Base-by-base conservation (phyloP, 92 coral and sea anemone species). In the Plumapathes pennacea region DNA sequence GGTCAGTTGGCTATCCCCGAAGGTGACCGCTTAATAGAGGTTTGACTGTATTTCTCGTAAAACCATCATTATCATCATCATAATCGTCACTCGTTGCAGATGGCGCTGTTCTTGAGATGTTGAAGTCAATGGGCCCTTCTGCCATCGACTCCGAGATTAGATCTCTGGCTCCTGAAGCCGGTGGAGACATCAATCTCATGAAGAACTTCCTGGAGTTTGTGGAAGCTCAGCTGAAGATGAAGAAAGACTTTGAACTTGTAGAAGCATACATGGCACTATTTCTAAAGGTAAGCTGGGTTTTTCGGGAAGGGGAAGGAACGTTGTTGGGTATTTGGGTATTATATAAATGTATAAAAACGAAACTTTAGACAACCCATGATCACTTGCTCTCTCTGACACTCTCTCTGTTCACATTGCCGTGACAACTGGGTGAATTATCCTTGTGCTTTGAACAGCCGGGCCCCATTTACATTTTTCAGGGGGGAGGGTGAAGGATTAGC, bases 201-300 rank as follows among this genome's bases (percentile, higher is more conserved):
- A 42, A 76, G 60, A 62, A 77, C 19, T 80, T 92, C 54, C 81
- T 92, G 96, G 80, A 84, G 64, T 92, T 84, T 45, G 43, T 92
- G 46, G 73, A 80, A 38, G 52, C 56, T 2, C 98, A 92, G 61
- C 33, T 92, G 25, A 74, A 54, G 5, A 62, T 72, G 32, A 81
- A 83, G 29, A 64, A 77, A 27, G 98, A 92, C 71, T 92, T 92
- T 53, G 98, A 92, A 76, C 72, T 92, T 10, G 74, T 74, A 2
- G 94, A 92, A 67, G 98, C 94, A 2, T 73, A 80, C 36, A 68
- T 92, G 83, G 94, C 89, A 10, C 79, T 92, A 24, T 84, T 88
- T 67, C 77, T 92, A 14, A 89, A 92, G 96, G 98, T 92, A 58
- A 26, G 13, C n/a, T n/a, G n/a, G n/a, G n/a, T n/a, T n/a, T n/a